A percentile compares a stretch with the other conserved stretches of the same genome.
These are phyloP conservation scores for Apocheima hispidaria DNA, from an alignment of 2,888 invertebrate genomes.

Conservation along the genomic window DNA sequence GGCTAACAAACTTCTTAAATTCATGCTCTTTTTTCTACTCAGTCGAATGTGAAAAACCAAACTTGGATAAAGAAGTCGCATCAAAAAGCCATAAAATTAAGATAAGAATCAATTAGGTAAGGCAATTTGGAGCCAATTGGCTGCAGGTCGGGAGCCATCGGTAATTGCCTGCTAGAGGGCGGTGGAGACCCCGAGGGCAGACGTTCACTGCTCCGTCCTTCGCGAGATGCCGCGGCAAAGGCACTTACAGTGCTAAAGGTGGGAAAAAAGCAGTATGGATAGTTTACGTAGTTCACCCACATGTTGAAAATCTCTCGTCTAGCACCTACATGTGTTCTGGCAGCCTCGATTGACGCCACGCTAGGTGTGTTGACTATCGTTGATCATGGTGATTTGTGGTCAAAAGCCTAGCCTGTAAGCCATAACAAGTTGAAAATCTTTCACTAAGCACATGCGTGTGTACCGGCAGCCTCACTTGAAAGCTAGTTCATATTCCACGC, in stretches of 20 bases:
- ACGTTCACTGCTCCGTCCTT: constrained; percentile 4
- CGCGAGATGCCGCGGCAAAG: background rate
- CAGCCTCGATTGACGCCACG: too few species aligned
- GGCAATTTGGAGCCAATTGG: constrained; percentile 8
- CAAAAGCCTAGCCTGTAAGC: too few species aligned
- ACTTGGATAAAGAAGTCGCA: background rate
- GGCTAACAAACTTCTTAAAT: too few species aligned
- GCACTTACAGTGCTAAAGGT: background rate
- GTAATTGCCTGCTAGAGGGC: background rate
- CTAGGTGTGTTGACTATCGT: too few species aligned
- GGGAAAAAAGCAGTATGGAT: background rate
- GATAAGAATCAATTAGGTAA: constrained; percentile 9
- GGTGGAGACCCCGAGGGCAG: constrained; percentile 4
- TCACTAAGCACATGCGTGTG: too few species aligned
- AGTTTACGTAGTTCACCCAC: too few species aligned
- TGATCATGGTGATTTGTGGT: too few species aligned
- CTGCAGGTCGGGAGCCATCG: constrained; percentile 7
- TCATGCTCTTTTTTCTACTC: background rate
- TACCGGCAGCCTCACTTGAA: too few species aligned
- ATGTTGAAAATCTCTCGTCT: too few species aligned
- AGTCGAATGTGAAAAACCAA: background rate
- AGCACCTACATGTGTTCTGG: too few species aligned
- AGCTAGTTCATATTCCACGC: too few species aligned
- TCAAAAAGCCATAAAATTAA: background rate
- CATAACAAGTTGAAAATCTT: too few species aligned